Evolutionary conservation across 2,113 vertebrate genomes (phyloP), one percentile per base, ranked within the genome.

Genomic region (Calidris pygmaea): DNA sequence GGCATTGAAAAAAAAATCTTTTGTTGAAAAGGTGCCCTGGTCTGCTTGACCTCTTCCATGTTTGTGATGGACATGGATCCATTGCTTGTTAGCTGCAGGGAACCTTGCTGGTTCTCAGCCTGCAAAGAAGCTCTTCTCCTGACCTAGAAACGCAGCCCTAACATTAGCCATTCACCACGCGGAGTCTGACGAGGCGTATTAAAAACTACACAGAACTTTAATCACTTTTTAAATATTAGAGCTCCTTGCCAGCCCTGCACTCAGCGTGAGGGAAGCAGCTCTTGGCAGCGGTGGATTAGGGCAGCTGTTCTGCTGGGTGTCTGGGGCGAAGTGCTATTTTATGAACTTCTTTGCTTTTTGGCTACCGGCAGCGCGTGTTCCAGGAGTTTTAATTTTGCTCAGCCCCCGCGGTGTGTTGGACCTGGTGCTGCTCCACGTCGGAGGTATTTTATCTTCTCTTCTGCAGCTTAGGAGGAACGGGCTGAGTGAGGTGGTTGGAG

Each of bases 341-440:
- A 63, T 77, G 21, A 90, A 27, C 41, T 82, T 10, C 58, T 89
- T 89, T 89, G 62, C 15, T 48, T 60, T 81, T 66, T 93, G 91
- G 76, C 34, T 50, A 3, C 0, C 8, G 2, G 9, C 21, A 23
- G 8, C 1, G 4, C 7, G 1, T 43, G 22, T 41, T 79, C 58
- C 1, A 0, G 1, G 3, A 62, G n/a, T 78, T 91, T 91, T 41
- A 22, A 37, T 45, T 90, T 75, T 72, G 9, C 59, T 95, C 45
- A 50, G 19, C 15, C 77, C 39, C 29, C 1, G 0, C 0, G 3
- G 3, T 6, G 39, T 9, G 13, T 53, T 55, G 39, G 79, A n/a
- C 34, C 27, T 52, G 41, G 5, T 60, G 56, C 55, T 5, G 0
- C 41, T 76, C 14, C 1, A 0, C 9, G 5, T 41, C 1, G 5